phyloP scores from a whole-genome alignment of 2,113 vertebrate genomes.

The Perca schrenkii region DNA sequence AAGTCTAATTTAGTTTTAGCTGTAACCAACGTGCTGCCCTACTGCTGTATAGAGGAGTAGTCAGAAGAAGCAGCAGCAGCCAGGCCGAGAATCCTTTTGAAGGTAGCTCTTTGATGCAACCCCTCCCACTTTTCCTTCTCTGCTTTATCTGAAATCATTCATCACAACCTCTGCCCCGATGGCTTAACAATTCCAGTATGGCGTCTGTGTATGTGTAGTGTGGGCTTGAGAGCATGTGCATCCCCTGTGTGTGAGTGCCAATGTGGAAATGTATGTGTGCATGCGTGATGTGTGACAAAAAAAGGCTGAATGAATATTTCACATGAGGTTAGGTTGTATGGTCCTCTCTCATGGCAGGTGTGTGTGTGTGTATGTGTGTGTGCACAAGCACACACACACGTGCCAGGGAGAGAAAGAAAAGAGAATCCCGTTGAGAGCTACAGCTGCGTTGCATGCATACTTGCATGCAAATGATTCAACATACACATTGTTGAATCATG shows the following conservation, averaged over 20 bases:
- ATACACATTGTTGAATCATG: conserved; percentile 23
- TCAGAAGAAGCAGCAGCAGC: conserved; percentile 25
- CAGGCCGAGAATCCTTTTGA: conserved; percentile 35
- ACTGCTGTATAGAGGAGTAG: conserved; percentile 16
- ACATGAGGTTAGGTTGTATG: conserved; percentile 8
- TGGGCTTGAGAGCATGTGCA: not conserved
- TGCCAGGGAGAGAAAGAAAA: not conserved
- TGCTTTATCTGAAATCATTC: conserved; percentile 41
- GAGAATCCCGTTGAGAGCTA: conserved; percentile 7
- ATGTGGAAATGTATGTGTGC: not conserved
- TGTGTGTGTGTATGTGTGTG: not conserved
- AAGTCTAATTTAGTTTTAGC: conserved; percentile 8
- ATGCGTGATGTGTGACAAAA: conserved; percentile 9
- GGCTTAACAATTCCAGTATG: conserved; percentile 26
- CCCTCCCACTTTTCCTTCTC: not conserved
- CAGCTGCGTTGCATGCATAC: conserved; percentile 23
- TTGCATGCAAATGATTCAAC: not conserved
- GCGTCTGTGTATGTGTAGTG: not conserved
- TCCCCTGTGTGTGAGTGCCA: not conserved
- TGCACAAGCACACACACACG: not conserved
- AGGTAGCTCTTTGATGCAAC: conserved; percentile 48
- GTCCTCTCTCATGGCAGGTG: conserved; percentile 11
- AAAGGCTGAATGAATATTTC: conserved; percentile 43
- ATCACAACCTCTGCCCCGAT: conserved; percentile 25
- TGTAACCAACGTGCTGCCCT: conserved; percentile 16